Percentiles rank a stretch among this genome's conserved stretches.
Conservation (phyloP, 2,797 vertebrate genomes). For the Mareca penelope region DNA sequence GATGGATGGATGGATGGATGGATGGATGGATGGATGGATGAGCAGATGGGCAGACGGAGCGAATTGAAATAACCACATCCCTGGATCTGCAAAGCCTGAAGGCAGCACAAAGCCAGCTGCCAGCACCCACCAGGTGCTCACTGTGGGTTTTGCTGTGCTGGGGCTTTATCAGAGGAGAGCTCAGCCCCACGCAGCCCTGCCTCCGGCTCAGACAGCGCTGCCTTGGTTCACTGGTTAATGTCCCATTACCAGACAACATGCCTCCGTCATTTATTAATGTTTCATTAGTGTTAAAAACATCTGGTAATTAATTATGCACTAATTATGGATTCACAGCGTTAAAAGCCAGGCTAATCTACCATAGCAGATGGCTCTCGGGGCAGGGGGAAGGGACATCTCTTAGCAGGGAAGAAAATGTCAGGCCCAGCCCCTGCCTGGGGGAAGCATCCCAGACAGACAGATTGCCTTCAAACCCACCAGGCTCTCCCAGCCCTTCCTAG, state of each 20-base stretch:
- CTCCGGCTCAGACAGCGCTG: neutral
- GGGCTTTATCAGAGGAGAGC: neutral
- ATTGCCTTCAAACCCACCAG: neutral
- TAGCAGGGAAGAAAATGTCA: slow-evolving; percentile 18
- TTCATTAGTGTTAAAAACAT: slow-evolving; percentile 76
- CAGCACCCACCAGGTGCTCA: neutral
- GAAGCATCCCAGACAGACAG: slow-evolving; percentile 24
- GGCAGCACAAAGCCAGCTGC: neutral
- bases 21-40: too few relatives aligned
- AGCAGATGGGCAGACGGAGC: too few relatives aligned
- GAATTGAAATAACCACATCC: neutral
- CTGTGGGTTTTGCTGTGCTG: neutral
- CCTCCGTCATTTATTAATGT: slow-evolving; percentile 74
- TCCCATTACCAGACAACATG: slow-evolving; percentile 67
- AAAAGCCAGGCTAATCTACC: slow-evolving; percentile 64
- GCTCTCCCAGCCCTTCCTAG: neutral
- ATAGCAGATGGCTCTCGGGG: slow-evolving; percentile 46
- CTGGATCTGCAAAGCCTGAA: neutral
- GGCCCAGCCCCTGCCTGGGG: neutral
- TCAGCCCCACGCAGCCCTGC: neutral
- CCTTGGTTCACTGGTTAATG: slow-evolving; percentile 46
- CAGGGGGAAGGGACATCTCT: slow-evolving; percentile 6
- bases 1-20: rapidly evolving
- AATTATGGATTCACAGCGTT: slow-evolving; percentile 68
- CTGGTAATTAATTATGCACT: slow-evolving; percentile 77